A percentile compares a stretch with the other conserved stretches of the same genome.
These are phyloP conservation scores for Bemisia tabaci DNA, from an alignment of 1,140 invertebrate species.

Conservation along the genomic window DNA sequence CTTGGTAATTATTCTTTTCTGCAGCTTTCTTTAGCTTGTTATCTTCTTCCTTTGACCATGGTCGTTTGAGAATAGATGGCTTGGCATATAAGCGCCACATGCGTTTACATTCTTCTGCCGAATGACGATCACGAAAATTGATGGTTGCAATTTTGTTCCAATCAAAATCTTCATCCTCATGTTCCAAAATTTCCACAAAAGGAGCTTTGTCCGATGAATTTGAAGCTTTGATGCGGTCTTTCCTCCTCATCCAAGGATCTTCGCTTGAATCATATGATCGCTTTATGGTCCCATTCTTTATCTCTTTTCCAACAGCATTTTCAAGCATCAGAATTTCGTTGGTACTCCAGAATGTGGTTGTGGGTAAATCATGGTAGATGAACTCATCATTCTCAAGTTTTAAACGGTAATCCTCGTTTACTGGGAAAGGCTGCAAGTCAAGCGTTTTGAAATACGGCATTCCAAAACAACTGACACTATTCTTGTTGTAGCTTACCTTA, in stretches of 20 bases:
- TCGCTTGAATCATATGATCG: neutral
- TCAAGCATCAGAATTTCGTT: slow-evolving; percentile 1
- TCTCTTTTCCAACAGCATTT: neutral
- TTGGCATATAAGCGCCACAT: slow-evolving; percentile 53
- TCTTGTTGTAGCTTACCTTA: neutral
- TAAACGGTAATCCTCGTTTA: slow-evolving; percentile 30
- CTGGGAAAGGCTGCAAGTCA: slow-evolving; percentile 26
- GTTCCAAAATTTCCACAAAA: neutral
- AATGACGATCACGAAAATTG: slow-evolving; percentile 34
- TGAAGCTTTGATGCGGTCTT: neutral
- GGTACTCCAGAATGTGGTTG: slow-evolving; percentile 1
- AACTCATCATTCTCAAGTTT: slow-evolving; percentile 30
- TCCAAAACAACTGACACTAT: slow-evolving; percentile 21
- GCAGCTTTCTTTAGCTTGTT: slow-evolving; percentile 33
- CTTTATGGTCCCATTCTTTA: neutral
- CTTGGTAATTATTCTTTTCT: slow-evolving; percentile 34
- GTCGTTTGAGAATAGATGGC: slow-evolving; percentile 43
- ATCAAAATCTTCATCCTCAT: slow-evolving; percentile 27
- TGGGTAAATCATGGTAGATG: slow-evolving; percentile 25
- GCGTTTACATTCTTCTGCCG: slow-evolving; percentile 37
- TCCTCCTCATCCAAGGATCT: neutral
- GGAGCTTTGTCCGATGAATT: neutral
- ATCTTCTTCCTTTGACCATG: slow-evolving; percentile 45
- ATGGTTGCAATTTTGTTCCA: slow-evolving; percentile 35
- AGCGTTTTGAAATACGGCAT: slow-evolving; percentile 36